These are phyloP conservation scores for Empidonax traillii DNA, from an alignment of 2,113 vertebrate genomes.

Conservation along the genomic window DNA sequence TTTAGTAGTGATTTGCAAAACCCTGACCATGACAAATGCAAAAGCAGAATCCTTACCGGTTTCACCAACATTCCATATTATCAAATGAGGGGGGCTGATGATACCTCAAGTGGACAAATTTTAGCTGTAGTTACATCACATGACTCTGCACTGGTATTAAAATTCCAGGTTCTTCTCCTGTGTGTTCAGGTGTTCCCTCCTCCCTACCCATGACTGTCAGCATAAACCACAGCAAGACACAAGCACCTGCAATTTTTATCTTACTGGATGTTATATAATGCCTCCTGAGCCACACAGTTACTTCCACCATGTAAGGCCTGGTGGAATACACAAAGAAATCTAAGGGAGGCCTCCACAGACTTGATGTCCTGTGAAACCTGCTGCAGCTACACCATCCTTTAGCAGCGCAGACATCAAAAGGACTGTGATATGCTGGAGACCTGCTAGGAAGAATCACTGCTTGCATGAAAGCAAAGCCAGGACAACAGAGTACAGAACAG, in stretches of 20 bases:
- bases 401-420: background rate
- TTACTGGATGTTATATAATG: background rate
- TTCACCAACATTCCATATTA: background rate
- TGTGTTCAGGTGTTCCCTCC: background rate
- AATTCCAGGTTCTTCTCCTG: background rate
- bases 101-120: background rate
- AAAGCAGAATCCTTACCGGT: background rate
- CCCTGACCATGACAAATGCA: background rate
- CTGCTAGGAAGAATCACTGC: background rate
- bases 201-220: accelerated
- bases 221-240: background rate
- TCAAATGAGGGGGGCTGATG: background rate
- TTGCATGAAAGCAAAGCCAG: background rate
- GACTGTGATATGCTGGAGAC: background rate
- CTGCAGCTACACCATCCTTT: background rate
- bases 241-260: background rate
- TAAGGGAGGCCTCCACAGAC: background rate
- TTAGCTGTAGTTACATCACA: background rate
- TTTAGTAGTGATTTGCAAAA: background rate
- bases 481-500: background rate
- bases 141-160: background rate
- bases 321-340: background rate
- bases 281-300: background rate
- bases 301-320: accelerated
- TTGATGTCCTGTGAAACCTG: background rate